These are phyloP conservation scores for Thaumatotibia leucotreta DNA, from an alignment of 1,140 invertebrate genomes.

Conservation along the genomic window DNA sequence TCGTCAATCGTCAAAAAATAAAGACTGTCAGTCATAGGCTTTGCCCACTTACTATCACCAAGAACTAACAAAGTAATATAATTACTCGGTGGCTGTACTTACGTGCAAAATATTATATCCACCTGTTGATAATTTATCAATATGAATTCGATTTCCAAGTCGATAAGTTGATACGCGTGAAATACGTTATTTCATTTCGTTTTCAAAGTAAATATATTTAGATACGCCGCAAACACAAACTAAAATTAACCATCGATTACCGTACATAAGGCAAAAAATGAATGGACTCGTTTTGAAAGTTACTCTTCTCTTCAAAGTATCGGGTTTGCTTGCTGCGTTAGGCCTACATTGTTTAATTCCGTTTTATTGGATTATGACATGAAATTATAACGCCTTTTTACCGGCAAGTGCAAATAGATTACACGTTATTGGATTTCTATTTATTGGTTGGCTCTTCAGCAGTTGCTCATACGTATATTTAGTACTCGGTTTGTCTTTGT, in stretches of 20 bases:
- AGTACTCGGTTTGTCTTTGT: no score
- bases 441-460: no score
- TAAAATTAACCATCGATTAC: neutral
- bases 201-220: neutral
- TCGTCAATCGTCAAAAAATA: neutral
- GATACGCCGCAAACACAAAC: neutral
- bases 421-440: neutral
- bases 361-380: neutral
- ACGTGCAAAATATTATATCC: neutral
- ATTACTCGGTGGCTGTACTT: neutral
- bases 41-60: neutral
- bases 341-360: neutral
- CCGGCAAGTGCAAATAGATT: neutral
- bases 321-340: neutral
- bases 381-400: neutral
- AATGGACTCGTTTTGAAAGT: neutral
- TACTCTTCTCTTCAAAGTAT: neutral
- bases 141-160: neutral
- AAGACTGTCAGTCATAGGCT: neutral
- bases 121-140: conserved; percentile 14
- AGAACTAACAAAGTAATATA: conserved; percentile 4
- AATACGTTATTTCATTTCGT: neutral
- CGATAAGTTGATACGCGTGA: conserved; percentile 12
- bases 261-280: neutral
- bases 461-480: no score